Percentiles rank a stretch among this genome's conserved stretches.
These are phyloP conservation scores for Noctua fimbriata DNA, from an alignment of 2,888 invertebrate species.

Conservation along the genomic window DNA sequence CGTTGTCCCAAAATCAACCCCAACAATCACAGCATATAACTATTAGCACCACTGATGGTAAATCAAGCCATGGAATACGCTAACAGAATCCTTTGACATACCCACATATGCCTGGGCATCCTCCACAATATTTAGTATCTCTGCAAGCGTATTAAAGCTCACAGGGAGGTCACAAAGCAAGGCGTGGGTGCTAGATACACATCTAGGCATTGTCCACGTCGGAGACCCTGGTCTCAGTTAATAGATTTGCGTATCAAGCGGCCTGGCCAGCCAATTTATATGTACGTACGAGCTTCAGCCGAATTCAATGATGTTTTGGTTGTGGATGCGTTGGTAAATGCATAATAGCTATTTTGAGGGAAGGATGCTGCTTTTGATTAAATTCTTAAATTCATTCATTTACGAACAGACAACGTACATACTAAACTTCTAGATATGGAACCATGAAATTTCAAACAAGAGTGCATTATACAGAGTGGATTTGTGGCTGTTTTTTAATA, in stretches of 20 bases:
- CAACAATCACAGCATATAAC: background rate
- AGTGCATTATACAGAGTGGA: background rate
- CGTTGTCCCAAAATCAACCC: too few species aligned
- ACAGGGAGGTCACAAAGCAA: constrained; percentile 61
- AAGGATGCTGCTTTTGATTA: background rate
- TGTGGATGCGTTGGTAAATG: background rate
- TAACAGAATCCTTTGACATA: constrained; percentile 47
- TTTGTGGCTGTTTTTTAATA: too few species aligned
- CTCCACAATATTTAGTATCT: constrained; percentile 52
- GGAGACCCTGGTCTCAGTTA: constrained; percentile 62
- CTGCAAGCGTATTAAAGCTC: constrained; percentile 43
- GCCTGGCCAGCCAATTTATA: constrained; percentile 35
- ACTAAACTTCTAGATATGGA: background rate
- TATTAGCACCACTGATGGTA: background rate
- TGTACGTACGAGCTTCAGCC: constrained; percentile 18
- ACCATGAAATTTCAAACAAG: background rate
- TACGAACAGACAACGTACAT: background rate
- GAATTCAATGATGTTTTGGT: constrained; percentile 39
- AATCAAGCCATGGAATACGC: background rate
- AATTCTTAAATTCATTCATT: background rate
- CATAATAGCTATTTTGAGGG: background rate
- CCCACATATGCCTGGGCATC: constrained; percentile 31
- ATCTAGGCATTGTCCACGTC: constrained; percentile 72
- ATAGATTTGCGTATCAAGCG: constrained; percentile 70
- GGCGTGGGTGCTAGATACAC: constrained; percentile 70